Conservation (phyloP, 2,888 invertebrate species). For the Sinelater perroti region DNA sequence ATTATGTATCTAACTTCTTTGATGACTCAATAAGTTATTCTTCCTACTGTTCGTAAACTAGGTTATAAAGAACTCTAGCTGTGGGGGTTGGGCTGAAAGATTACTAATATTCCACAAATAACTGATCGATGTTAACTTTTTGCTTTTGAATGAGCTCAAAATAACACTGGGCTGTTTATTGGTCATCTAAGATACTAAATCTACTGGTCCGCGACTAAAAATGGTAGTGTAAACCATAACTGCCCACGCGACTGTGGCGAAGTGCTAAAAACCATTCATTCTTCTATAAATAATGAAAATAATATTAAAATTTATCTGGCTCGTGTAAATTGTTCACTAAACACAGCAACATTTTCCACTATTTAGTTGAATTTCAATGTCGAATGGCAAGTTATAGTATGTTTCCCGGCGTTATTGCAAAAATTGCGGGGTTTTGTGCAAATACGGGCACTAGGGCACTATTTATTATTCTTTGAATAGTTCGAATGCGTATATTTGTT, state of each 20-base stretch:
- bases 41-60: no score
- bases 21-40: no score
- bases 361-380: neutral
- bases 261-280: neutral
- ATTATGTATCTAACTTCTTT: no score
- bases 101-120: no score
- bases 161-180: neutral
- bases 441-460: neutral
- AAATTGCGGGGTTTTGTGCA: neutral
- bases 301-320: neutral
- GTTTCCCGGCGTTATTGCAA: neutral
- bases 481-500: conserved; percentile 1
- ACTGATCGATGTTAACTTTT: neutral
- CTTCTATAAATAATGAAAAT: neutral
- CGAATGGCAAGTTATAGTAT: neutral
- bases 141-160: neutral
- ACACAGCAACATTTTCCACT: neutral
- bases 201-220: neutral
- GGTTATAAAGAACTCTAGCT: no score
- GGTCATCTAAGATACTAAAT: neutral
- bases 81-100: no score
- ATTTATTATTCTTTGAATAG: conserved; percentile 3
- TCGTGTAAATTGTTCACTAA: no score
- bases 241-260: no score
- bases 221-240: no score